Base-by-base conservation (phyloP, 2,113 vertebrate genomes). In the Phainopepla nitens region DNA sequence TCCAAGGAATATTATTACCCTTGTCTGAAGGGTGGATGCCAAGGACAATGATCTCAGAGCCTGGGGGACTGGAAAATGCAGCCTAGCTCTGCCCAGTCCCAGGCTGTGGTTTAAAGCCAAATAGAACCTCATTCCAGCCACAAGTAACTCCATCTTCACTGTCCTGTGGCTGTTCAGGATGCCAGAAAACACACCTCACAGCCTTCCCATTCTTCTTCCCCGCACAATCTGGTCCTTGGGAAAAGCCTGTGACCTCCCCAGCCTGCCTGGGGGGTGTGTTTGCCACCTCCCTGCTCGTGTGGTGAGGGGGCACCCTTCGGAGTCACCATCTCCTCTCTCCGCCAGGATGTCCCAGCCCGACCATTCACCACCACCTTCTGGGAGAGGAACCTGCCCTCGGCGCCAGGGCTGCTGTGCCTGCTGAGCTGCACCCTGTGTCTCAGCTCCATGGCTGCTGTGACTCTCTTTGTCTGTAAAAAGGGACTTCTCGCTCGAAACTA, bases 321-420 rank as follows among this genome's bases (percentile, higher is more conserved):
- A 93, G 29, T 62, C 19, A 80, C 58, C 22, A 28, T 91, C 19
- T 97, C 5, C 72, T 96, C 51, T 93, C 95, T 95, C 50, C 75
- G 70, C 17, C 94, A 99, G 99, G 99, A 99, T 21, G 98, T 99
- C 33, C 99, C 98, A 44, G 96, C 98, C 3, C 49, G 21, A 10
- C 98, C 99, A 1, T 98, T 99, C 77, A 75, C 87, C 75, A 98
- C 96, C 81, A 98, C 93, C 51, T 99, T 99, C 97, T 99, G 98
- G 98, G 98, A 99, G 94, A 98, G 98, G 84, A 99, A 99, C 83
- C 79, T 99, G 85, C 99, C 99, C 0, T 99, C 99, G 0, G 98
- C 98, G 0, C 75, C 96, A 0, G 99, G 99, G 35, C 94, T 99
- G 58, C 64, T 99, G 70, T 98, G 97, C 97, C 95, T 99, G 42